These are phyloP conservation scores for Dromococcyx pavoninus DNA, from an alignment of 2,797 vertebrate genomes.

Conservation along the genomic window DNA sequence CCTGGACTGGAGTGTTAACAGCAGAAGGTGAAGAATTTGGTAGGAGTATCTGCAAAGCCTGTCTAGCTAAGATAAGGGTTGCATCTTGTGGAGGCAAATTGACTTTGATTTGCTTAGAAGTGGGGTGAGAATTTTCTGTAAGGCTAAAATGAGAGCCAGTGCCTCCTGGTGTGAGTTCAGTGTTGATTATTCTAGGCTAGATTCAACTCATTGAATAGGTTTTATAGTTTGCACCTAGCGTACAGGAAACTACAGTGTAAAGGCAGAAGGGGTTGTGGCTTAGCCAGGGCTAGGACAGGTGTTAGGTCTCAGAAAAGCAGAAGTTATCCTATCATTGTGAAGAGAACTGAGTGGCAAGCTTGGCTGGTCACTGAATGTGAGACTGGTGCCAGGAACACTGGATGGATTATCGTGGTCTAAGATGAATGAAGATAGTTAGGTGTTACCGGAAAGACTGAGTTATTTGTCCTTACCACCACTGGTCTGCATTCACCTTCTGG, in stretches of 20 bases:
- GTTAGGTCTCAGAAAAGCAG: neutral
- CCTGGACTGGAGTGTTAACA: neutral
- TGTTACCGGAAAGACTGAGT: neutral
- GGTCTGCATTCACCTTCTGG: neutral
- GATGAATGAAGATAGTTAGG: neutral
- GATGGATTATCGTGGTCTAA: neutral
- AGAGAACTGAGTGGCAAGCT: neutral
- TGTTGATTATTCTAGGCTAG: neutral
- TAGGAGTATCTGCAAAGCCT: neutral
- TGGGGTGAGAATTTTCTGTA: neutral
- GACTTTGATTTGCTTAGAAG: neutral
- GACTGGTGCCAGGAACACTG: neutral
- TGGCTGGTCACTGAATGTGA: neutral
- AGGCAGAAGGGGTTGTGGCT: neutral
- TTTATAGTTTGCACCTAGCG: neutral
- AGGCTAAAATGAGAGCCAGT: neutral
- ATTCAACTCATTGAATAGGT: neutral
- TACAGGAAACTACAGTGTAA: neutral
- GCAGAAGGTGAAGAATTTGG: neutral
- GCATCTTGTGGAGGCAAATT: neutral
- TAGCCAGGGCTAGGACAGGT: neutral
- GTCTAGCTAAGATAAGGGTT: slow-evolving; percentile 20
- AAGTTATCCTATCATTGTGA: neutral
- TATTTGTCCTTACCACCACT: neutral
- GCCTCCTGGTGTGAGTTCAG: neutral